Evolutionary conservation across 2,113 vertebrate species (phyloP).

Genomic region (Aix galericulata): DNA sequence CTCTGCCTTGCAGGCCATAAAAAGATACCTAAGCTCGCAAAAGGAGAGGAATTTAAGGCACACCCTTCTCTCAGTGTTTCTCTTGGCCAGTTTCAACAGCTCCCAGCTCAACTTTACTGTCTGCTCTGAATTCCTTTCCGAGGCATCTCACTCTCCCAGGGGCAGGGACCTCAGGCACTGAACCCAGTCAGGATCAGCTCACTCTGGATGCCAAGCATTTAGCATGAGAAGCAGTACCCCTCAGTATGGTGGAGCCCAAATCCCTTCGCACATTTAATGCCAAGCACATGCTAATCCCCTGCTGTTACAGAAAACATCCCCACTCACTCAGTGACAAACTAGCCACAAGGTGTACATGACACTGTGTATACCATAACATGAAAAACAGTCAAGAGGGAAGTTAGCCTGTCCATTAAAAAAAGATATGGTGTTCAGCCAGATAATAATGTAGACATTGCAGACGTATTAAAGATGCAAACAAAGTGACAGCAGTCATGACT

Average conservation of each 20-base stretch:
- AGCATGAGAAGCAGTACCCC: not conserved
- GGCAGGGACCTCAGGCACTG: not conserved
- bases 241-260: not conserved
- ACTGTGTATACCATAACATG: not conserved
- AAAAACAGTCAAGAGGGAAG: not conserved
- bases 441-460: not conserved
- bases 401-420: not conserved
- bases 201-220: not conserved
- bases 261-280: accelerated
- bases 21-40: not conserved
- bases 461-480: not conserved
- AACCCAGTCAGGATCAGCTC: accelerated
- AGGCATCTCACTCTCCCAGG: not conserved
- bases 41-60: conserved; percentile 28
- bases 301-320: not conserved
- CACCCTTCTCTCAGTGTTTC: conserved; percentile 21
- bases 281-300: not conserved
- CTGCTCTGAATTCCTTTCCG: conserved; percentile 8
- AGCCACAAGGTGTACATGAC: accelerated
- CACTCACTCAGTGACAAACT: not conserved
- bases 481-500: not conserved
- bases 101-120: not conserved
- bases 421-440: not conserved
- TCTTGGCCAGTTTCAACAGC: conserved; percentile 54
- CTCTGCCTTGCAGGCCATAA: not conserved